A percentile compares a stretch with the other conserved stretches of the same genome.
Conservation (phyloP, 1,140 invertebrate species). For the Temnothorax nylanderi region DNA sequence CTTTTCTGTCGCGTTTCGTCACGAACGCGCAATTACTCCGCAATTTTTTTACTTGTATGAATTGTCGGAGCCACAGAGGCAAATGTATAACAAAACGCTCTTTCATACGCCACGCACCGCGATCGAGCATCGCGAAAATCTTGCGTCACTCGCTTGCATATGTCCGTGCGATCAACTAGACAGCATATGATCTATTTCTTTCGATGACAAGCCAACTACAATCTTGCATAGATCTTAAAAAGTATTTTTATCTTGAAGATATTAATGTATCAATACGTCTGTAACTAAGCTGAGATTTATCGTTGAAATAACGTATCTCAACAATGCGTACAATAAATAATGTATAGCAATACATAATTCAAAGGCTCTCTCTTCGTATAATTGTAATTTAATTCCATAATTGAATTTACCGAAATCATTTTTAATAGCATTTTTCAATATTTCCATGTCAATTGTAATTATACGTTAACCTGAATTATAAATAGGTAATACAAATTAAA, state of each 20-base stretch:
- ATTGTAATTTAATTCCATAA: background rate
- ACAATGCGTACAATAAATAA: background rate
- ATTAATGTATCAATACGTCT: background rate
- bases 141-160: slow-evolving; percentile 13
- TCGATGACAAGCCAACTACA: background rate
- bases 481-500: slow-evolving; percentile 20
- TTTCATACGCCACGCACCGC: slow-evolving; percentile 21
- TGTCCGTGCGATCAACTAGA: background rate
- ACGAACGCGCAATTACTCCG: slow-evolving; percentile 61
- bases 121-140: slow-evolving; percentile 38
- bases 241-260: no score
- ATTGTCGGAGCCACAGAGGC: background rate
- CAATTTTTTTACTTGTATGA: slow-evolving; percentile 30
- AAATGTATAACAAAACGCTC: slow-evolving; percentile 52
- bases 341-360: background rate
- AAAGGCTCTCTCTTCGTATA: background rate
- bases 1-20: slow-evolving; percentile 54
- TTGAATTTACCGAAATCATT: background rate
- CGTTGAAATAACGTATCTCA: background rate
- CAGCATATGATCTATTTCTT: background rate
- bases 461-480: background rate
- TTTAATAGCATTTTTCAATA: slow-evolving; percentile 2
- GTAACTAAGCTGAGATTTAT: background rate
- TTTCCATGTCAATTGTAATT: slow-evolving; percentile 7
- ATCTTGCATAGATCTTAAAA: background rate